Base-by-base conservation (phyloP, 2,113 vertebrate genomes). In the Nannobrachium achirus region DNA sequence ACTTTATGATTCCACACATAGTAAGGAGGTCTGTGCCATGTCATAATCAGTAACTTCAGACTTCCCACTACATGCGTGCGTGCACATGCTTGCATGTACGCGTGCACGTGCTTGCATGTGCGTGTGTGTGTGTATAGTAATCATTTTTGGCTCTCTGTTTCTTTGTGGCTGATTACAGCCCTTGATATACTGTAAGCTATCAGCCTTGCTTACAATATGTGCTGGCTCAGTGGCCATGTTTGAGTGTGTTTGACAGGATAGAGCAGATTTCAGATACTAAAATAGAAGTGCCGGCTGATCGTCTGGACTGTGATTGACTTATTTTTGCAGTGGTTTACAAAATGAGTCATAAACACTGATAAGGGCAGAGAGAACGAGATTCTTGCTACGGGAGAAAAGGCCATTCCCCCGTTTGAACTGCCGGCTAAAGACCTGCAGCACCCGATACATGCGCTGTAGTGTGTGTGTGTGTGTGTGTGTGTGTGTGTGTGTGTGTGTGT, bases 271-370 rank as follows among this genome's bases (percentile, higher is more conserved):
- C 14, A 10, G 50, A 73, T 69, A 79, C 53, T 76, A 78, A 82
- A 79, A 73, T 71, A 81, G 71, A 65, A 63, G 65, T 25, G 38
- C 1, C 66, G 39, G 69, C 58, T 11, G 7, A 38, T 55, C 7
- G 65, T 74, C 77, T 81, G 81, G 77, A 76, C 64, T n/a, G 1
- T 55, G 68, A 46, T 16, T 20, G 0, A 66, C 72, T 81, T 81
- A 61, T 82, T 87, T 84, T 82, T 52, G 60, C 61, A 49, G 65
- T 10, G 25, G 80, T 89, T 90, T 87, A 90, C 76, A 87, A 83
- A 88, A 83, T n/a, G 71, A 78, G 84, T 48, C 72, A 71, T 89
- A 91, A 89, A 90, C 74, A 82, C 75, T 82, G 87, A 89, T 92
- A 89, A 88, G 81, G 65, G 69, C 18, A 78, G 52, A 19, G 51